Conservation (phyloP, 2,797 vertebrate genomes). For the Phylloscopus collybita region DNA sequence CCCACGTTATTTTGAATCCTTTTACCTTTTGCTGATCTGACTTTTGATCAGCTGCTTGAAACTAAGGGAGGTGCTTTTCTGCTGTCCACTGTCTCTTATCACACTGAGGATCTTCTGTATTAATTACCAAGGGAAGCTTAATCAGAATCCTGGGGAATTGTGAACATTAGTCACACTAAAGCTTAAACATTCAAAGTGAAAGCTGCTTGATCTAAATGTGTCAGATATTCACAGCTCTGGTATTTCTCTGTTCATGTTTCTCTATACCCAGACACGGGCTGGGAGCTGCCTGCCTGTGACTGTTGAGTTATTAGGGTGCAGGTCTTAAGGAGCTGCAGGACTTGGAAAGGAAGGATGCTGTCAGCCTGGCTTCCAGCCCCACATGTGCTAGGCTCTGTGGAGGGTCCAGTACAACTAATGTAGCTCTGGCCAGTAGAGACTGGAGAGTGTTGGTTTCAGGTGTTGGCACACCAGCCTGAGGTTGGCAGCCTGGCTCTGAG, state of each 20-base stretch:
- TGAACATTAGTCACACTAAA: background rate
- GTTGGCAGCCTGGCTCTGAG: background rate
- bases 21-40: background rate
- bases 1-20: background rate
- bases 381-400: background rate
- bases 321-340: background rate
- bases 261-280: rapidly evolving
- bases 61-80: background rate
- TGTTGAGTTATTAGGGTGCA: background rate
- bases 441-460: background rate
- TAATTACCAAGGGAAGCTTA: background rate
- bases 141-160: background rate
- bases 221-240: background rate
- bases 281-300: background rate
- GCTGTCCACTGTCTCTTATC: background rate
- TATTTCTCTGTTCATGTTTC: background rate
- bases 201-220: background rate
- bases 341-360: background rate
- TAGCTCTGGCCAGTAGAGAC: background rate
- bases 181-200: background rate
- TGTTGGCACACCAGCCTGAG: background rate
- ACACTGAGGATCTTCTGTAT: background rate
- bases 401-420: background rate
- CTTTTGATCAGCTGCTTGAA: background rate
- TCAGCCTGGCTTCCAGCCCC: background rate